phyloP scores from a whole-genome alignment of 2,797 vertebrate genomes.

The Pelochelys cantorii region DNA sequence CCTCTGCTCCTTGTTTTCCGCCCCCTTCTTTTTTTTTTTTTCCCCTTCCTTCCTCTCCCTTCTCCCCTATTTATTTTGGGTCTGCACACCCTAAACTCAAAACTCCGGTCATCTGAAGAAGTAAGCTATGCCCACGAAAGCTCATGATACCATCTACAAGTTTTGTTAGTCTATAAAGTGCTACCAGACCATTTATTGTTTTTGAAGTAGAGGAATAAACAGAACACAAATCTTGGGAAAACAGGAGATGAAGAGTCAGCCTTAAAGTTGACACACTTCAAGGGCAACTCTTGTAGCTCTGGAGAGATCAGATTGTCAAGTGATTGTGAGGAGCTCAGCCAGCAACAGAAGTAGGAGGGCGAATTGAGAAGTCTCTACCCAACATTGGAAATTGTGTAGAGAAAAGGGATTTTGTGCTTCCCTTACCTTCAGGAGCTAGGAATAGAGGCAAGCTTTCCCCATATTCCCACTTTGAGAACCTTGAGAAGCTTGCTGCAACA shows the following conservation, averaged over 20 bases:
- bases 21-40: too few relatives aligned
- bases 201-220: background rate
- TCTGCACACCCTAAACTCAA: too few relatives aligned
- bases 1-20: too few relatives aligned
- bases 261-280: background rate
- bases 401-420: background rate
- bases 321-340: background rate
- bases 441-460: background rate
- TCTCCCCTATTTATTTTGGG: too few relatives aligned
- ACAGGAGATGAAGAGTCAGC: background rate
- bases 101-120: too few relatives aligned
- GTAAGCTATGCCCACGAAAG: too few relatives aligned
- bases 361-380: background rate
- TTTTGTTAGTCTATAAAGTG: too few relatives aligned
- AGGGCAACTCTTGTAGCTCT: background rate
- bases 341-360: background rate
- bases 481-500: background rate
- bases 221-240: background rate
- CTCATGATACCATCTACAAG: too few relatives aligned
- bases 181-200: too few relatives aligned
- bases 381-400: background rate
- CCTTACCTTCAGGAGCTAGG: background rate
- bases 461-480: background rate
- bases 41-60: too few relatives aligned
- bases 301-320: background rate